A percentile compares a stretch with the other conserved stretches of the same genome.
Evolutionary conservation across 1,140 invertebrate species (phyloP).

Genomic region (Sycophaga agraensis): DNA sequence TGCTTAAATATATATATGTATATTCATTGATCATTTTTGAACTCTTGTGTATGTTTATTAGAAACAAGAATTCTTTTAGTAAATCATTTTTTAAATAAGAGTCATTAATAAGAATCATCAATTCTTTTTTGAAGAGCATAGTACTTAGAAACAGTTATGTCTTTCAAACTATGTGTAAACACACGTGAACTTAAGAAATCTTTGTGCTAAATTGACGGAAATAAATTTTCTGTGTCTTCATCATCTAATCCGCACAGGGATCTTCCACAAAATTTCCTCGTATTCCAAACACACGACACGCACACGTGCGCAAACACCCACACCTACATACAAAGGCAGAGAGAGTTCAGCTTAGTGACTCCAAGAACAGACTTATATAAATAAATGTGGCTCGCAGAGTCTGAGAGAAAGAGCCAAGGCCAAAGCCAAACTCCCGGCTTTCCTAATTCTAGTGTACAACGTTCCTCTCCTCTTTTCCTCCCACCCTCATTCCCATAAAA

Average conservation of each 20-base stretch:
- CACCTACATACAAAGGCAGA: not conserved
- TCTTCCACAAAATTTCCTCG: not conserved
- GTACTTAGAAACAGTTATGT: too few relatives aligned
- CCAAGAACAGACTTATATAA: constrained; percentile 30
- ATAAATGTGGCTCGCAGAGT: constrained; percentile 25
- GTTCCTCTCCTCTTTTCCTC: too few relatives aligned
- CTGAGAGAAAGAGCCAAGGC: constrained; percentile 23
- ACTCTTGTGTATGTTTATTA: too few relatives aligned
- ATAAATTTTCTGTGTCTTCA: too few relatives aligned
- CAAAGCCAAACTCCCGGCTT: constrained; percentile 27
- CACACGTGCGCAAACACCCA: not conserved
- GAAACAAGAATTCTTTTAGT: too few relatives aligned
- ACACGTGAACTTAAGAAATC: not conserved
- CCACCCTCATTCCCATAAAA: constrained; percentile 3
- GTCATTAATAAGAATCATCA: too few relatives aligned
- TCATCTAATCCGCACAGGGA: constrained; percentile 1
- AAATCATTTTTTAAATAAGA: too few relatives aligned
- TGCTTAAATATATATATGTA: too few relatives aligned
- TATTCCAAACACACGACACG: not conserved
- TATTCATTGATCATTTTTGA: too few relatives aligned
- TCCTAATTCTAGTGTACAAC: constrained; percentile 14
- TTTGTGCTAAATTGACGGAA: not conserved
- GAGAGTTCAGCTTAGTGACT: constrained; percentile 7
- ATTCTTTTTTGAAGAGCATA: too few relatives aligned
- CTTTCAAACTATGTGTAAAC: too few relatives aligned